Percentiles rank a stretch among this genome's conserved stretches.
Conservation (phyloP, 1,140 invertebrate genomes). For the Varroa destructor region DNA sequence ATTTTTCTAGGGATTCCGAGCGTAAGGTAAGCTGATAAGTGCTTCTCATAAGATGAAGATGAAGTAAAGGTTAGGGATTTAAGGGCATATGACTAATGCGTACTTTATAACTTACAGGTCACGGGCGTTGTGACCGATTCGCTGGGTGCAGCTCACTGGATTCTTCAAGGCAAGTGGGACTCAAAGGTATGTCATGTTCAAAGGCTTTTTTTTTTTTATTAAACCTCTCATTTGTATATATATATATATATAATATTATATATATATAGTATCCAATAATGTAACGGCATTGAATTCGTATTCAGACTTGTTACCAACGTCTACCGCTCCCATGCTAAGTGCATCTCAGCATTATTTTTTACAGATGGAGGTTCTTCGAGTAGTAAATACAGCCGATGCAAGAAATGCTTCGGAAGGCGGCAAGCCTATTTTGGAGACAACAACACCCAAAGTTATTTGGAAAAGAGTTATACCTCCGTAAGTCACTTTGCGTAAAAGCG, state of each 20-base stretch:
- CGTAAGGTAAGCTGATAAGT: conserved; percentile 54
- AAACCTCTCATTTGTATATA: no score
- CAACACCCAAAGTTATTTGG: conserved; percentile 69
- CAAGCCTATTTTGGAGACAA: conserved; percentile 82
- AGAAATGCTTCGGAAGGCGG: conserved; percentile 43
- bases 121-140: conserved; percentile 54
- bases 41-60: no score
- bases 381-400: no score
- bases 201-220: conserved; percentile 46
- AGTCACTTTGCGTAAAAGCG: conserved; percentile 39
- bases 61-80: background rate
- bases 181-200: conserved; percentile 80
- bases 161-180: conserved; percentile 90
- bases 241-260: no score
- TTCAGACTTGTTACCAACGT: background rate
- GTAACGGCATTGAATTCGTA: no score
- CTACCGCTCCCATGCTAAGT: conserved; percentile 38
- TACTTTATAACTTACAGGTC: conserved; percentile 44
- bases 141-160: conserved; percentile 52
- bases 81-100: background rate
- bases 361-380: no score
- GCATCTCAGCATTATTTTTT: conserved; percentile 37
- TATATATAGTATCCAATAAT: no score
- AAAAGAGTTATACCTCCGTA: conserved; percentile 58
- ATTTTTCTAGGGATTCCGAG: conserved; percentile 87